Base-by-base conservation (phyloP, 2,888 invertebrate genomes). In the Panorpa germanica region DNA sequence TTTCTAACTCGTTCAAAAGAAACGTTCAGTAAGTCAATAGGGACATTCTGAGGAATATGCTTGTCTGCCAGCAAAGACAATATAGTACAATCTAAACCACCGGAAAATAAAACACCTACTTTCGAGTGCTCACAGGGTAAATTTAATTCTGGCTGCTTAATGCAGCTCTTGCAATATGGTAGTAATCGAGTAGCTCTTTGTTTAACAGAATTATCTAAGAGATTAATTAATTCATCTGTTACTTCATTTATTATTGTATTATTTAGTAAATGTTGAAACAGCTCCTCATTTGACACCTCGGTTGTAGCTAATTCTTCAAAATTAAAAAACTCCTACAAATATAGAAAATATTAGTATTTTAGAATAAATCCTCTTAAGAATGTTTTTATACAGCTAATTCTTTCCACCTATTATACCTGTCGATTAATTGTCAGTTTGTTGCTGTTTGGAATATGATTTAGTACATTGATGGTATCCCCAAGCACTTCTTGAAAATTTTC, bases 21-120 rank as follows among this genome's bases (percentile, higher is more conserved):
- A n/a, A 95, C 88, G 63, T 95, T 96, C 18, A 93, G 61, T 12
- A 96, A 64, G 50, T 95, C 93, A 42, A 96, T 85, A 13, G 74
- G 61, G 45, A 78, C 73, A 29, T 59, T 45, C 34, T 44, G 43
- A 2, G 67, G 55, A 11, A 78, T 53, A 53, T 62, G 75, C 56
- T 69, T 67, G 47, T 86, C 65, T 5, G 80, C 74, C 26, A 93
- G 46, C 26, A 73, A 59, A 16, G 95, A 81, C 39, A 98, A 53
- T 40, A 95, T 68, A n/a, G 90, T 73, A 35, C 93, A 95, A 55
- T 98, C 98, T 21, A 98, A 61, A 10, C 95, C 95, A 22, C 96
- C 98, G 37, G 96, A 96, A 59, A 95, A 96, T 39, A 93, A 58
- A 33, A 98, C 59, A 24, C 76, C 83, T 18, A 83, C 57, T 46